Evolutionary conservation across 2,113 vertebrate species (phyloP), one percentile per base, ranked within the genome.

Genomic region (Panthera tigris): DNA sequence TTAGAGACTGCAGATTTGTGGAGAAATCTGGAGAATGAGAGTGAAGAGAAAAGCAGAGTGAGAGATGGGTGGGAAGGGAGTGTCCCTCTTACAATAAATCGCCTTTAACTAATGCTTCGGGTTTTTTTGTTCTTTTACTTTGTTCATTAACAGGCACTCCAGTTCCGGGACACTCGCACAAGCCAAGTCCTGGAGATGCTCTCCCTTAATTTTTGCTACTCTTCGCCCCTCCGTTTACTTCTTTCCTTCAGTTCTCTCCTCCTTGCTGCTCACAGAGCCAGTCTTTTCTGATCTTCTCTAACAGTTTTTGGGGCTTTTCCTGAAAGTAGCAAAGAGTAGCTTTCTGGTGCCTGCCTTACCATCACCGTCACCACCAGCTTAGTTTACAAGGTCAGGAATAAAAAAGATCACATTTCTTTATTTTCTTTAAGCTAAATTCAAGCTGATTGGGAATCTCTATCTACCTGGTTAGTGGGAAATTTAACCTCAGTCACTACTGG

Each of bases 361-460:
- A 36, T 55, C 0, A 2, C 65, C 4, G 8, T 8, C n/a, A 48
- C 13, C 25, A 3, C 2, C 6, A 19, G 19, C 31, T 5, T 73
- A 76, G 45, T 69, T 33, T 39, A n/a, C 21, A 31, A 74, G 93
- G 68, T 36, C 13, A 36, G 74, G 14, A 52, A 76, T 86, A 52
- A 61, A 61, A 61, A 52, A 88, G 31, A 14, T 18, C 16, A 19
- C 36, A 36, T 25, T 71, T 82, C 41, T 78, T 78, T 6, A 33
- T 76, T 96, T 71, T 74, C 45, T 78, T 88, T 78, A 73, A 45
- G 50, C n/a, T 55, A 71, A 7, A 29, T 45, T 31, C 69, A 79
- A 13, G 69, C 36, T 66, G 23, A 57, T 7, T 57, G 33, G 29
- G 27, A 88, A 36, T 9, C 33, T 79, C 41, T 7, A 1, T 73